Conservation (phyloP, 1,140 invertebrate species). For the Lepidurus couesii region DNA sequence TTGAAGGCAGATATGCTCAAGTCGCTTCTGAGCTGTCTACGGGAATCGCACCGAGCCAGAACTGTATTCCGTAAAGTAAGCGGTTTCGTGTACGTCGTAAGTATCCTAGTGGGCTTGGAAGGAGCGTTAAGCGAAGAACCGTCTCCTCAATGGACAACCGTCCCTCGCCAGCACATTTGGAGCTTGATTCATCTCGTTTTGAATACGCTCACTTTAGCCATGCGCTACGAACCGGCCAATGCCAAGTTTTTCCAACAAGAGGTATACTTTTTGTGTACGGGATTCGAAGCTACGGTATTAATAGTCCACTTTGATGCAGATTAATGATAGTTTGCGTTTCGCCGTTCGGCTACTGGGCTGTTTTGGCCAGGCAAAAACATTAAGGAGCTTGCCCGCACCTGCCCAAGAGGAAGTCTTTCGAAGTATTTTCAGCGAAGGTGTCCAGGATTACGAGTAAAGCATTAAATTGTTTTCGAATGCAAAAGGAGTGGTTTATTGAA, state of each 20-base stretch:
- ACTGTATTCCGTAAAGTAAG: slow-evolving; percentile 93
- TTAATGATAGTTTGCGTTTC: slow-evolving; percentile 84
- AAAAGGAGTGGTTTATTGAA: not conserved
- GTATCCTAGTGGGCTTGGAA: slow-evolving; percentile 88
- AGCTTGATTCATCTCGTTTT: slow-evolving; percentile 81
- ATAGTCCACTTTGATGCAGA: slow-evolving; percentile 46
- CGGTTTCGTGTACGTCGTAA: slow-evolving; percentile 96
- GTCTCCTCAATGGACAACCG: slow-evolving; percentile 43
- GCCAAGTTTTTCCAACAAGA: slow-evolving; percentile 97
- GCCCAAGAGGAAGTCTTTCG: slow-evolving; percentile 51
- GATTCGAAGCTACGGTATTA: not conserved
- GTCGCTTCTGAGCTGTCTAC: slow-evolving; percentile 75
- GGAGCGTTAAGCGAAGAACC: slow-evolving; percentile 57
- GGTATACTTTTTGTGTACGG: slow-evolving; percentile 49
- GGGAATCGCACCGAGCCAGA: slow-evolving; percentile 90
- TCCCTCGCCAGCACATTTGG: slow-evolving; percentile 54
- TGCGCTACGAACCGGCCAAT: slow-evolving; percentile 98
- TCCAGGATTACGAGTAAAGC: slow-evolving; percentile 40
- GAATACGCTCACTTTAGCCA: slow-evolving; percentile 90
- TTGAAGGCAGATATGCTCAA: slow-evolving; percentile 88
- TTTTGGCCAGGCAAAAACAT: slow-evolving; percentile 53
- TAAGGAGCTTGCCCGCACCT: slow-evolving; percentile 13
- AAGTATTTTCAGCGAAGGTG: slow-evolving; percentile 64
- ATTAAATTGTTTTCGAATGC: not conserved
- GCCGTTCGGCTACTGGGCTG: slow-evolving; percentile 84